Conservation (phyloP, 1,140 invertebrate species). For the Brachionus koreanus region DNA sequence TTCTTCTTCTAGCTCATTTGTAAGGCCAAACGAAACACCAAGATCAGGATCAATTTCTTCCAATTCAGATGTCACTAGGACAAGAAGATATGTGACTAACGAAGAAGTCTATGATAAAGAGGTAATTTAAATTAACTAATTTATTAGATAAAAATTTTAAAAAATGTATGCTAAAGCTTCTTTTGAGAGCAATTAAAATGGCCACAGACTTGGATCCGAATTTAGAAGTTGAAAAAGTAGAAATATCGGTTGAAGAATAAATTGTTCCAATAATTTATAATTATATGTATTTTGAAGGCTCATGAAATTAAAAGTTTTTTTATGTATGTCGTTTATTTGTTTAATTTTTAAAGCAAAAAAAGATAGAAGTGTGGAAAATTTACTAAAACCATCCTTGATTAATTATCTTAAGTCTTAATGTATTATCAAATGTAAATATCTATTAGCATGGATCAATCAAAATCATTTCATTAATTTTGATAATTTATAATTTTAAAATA, state of each 20-base stretch:
- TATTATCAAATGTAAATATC: not conserved
- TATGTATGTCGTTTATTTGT: not conserved
- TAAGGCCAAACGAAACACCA: conserved; percentile 7
- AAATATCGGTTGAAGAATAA: conserved; percentile 31
- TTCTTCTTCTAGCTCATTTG: not conserved
- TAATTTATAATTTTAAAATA: not conserved
- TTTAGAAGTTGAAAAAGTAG: conserved; percentile 37
- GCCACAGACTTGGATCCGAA: conserved; percentile 35
- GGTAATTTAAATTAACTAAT: not conserved
- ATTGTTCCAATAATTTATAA: not conserved
- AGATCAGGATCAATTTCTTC: conserved; percentile 2
- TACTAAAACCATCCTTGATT: not conserved
- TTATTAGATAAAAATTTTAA: not conserved
- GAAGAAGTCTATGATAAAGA: conserved; percentile 19
- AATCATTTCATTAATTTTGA: not conserved
- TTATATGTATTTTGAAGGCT: not conserved
- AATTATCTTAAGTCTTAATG: not conserved
- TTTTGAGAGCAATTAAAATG: conserved; percentile 32
- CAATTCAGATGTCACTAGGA: not conserved
- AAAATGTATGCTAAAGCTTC: not conserved
- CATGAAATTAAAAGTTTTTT: not conserved
- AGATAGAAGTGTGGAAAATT: not conserved
- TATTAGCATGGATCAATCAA: not conserved
- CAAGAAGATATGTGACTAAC: not conserved
- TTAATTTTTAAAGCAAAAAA: not conserved